Percentiles rank a stretch among this genome's conserved stretches.
These are phyloP conservation scores for Pammene fasciana DNA, from an alignment of 2,888 invertebrate genomes.

Conservation along the genomic window DNA sequence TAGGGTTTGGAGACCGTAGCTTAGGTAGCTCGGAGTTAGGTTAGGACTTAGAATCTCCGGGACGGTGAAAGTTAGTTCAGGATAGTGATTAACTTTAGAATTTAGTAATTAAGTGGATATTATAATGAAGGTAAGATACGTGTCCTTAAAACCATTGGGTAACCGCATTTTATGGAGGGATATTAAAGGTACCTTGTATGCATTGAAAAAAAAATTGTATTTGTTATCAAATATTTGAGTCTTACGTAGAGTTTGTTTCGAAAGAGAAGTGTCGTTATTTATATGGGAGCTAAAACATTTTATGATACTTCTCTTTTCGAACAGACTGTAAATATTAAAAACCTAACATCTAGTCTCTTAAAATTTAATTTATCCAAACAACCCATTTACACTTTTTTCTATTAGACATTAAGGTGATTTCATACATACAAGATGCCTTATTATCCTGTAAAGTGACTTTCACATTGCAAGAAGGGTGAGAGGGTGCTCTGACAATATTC, in stretches of 20 bases:
- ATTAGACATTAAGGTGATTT: neutral
- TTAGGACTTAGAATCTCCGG: slow-evolving; percentile 3
- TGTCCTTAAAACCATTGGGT: neutral
- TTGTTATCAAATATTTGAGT: too few relatives aligned
- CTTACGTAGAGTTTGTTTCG: too few relatives aligned
- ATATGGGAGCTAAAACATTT: too few relatives aligned
- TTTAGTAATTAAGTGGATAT: slow-evolving; percentile 18
- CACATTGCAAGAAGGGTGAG: neutral
- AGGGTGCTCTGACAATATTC: neutral
- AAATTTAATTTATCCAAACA: neutral
- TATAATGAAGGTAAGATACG: slow-evolving; percentile 24
- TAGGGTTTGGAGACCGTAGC: slow-evolving; percentile 48
- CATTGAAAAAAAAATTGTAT: neutral
- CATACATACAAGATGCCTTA: slow-evolving; percentile 10
- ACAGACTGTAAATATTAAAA: too few relatives aligned
- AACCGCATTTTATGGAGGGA: neutral
- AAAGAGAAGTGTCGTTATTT: too few relatives aligned
- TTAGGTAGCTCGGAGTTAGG: slow-evolving; percentile 48
- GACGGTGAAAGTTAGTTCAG: slow-evolving; percentile 17
- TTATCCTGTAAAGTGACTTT: slow-evolving; percentile 6
- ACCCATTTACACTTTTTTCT: neutral
- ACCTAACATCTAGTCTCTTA: too few relatives aligned
- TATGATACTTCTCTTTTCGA: too few relatives aligned
- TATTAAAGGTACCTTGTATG: neutral
- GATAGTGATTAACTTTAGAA: slow-evolving; percentile 27